Conservation (phyloP, 2,113 vertebrate genomes). For the Rhabdomys dilectus region DNA sequence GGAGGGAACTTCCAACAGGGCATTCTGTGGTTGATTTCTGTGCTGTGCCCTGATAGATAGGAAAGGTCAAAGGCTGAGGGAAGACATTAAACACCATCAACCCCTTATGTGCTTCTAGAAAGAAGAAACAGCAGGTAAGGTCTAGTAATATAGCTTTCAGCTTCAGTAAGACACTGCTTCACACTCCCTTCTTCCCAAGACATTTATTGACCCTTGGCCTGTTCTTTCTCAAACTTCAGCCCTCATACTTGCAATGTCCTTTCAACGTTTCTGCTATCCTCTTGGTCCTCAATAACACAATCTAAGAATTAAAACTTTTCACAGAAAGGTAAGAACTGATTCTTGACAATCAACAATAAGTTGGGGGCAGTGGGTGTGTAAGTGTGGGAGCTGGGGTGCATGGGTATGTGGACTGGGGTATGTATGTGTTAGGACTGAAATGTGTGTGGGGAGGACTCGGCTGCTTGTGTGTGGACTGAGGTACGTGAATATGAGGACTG, state of each 20-base stretch:
- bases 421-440: background rate
- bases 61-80: background rate
- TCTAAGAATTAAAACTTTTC: background rate
- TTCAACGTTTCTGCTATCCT: background rate
- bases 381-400: background rate
- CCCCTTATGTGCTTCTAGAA: background rate
- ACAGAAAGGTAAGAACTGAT: background rate
- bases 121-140: background rate
- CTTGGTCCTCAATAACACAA: background rate
- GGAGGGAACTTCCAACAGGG: slow-evolving; percentile 15
- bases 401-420: background rate
- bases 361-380: too few relatives aligned
- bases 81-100: background rate
- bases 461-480: background rate
- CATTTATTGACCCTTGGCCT: background rate
- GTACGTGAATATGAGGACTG: background rate
- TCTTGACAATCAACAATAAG: too few relatives aligned
- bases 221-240: background rate
- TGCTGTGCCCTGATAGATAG: background rate
- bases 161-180: background rate
- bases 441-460: background rate
- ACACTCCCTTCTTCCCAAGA: background rate
- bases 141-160: background rate
- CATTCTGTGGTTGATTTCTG: background rate
- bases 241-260: background rate